Base-by-base conservation (phyloP, 2,797 vertebrate species). In the Sebastolobus alascanus region DNA sequence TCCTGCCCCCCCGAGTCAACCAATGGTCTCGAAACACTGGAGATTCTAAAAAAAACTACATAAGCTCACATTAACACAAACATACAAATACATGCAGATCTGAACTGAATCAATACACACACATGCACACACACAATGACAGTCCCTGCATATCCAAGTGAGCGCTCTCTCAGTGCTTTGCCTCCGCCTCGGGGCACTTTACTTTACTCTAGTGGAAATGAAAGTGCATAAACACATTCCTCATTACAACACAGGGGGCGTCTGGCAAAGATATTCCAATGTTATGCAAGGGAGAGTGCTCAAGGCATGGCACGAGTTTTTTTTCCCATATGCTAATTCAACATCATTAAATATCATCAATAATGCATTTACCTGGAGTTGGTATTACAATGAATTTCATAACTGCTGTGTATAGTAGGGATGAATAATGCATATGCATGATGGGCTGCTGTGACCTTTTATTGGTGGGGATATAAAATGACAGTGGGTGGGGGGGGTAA, bases 311-410 rank as follows among this genome's bases (percentile, higher is more conserved):
- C 14, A 89, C 84, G 54, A 90, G 73, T 72, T 63, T 73, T 63
- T 52, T 88, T 90, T 90, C 68, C 88, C 46, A 18, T 87, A 91
- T 92, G 89, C 84, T 91, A 94, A 93, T 94, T 87, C 75, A 79
- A 81, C 87, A 84, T 92, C 86, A 93, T 94, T 94, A 92, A 89
- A 91, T 81, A 84, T 89, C 90, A 95, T 95, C 90, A 93, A 95
- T 94, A 92, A 94, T 95, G 80, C 87, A 95, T 92, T 93, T 87
- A 94, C 91, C 91, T 92, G 85, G 64, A 86, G 87, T 89, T 84
- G 73, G 38, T 78, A 82, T 89, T 85, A 83, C 85, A 89, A 85
- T 89, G 82, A 84, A 66, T 88, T 88, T 74, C 76, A 83, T 91
- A 90, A 92, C 84, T 75, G 84, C 77, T 84, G 83, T 85, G 83